Conservation (phyloP, 1,140 invertebrate species). For the Alviniconcha marisindica region DNA sequence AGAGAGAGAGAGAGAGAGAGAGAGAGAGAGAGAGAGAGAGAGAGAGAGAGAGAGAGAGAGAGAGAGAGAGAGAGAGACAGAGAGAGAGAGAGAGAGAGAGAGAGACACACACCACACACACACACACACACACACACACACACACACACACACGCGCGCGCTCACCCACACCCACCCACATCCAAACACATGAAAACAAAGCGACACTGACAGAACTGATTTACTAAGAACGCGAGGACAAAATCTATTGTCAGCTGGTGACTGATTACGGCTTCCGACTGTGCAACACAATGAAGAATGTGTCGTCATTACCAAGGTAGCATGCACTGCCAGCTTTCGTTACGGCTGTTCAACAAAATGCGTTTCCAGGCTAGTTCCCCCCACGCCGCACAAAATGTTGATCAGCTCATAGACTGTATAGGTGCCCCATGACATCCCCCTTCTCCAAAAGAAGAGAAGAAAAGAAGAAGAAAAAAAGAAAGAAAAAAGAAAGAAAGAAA, state of each 20-base stretch:
- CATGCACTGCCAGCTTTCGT: neutral
- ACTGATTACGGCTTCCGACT: too few relatives aligned
- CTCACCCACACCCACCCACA: conserved; percentile 9
- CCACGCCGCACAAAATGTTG: too few relatives aligned
- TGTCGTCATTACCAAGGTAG: neutral
- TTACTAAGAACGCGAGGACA: neutral
- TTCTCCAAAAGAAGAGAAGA: neutral
- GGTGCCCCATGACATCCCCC: neutral
- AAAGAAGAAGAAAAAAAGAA: neutral
- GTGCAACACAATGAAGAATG: neutral
- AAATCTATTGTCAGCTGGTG: too few relatives aligned
- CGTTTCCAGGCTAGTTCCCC: too few relatives aligned
- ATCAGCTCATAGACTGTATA: too few relatives aligned
- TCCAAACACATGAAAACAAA: neutral
- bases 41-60: neutral
- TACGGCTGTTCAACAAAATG: neutral
- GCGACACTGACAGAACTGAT: neutral
- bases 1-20: too few relatives aligned
- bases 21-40: neutral
- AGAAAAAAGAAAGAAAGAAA: neutral
- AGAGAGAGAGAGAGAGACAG: neutral
- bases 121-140: conserved; percentile 11
- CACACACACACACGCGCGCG: neutral
- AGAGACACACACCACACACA: neutral
- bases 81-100: neutral